These are phyloP conservation scores for Acrossocheilus wenchowensis DNA, from an alignment of 2,797 vertebrate species.

Conservation along the genomic window DNA sequence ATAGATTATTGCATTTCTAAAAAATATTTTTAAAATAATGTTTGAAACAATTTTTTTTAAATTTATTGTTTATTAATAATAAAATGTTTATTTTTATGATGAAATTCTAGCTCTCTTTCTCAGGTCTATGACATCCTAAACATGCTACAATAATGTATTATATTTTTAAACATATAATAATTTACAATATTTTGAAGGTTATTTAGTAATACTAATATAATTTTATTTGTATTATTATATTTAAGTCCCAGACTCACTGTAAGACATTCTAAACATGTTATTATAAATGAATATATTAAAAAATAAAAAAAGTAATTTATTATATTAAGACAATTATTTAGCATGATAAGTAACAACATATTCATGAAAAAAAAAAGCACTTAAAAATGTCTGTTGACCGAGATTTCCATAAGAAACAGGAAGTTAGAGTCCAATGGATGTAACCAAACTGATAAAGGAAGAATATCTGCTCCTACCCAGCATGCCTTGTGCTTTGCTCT, in stretches of 20 bases:
- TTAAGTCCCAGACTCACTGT: background rate
- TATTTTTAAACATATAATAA: too few relatives aligned
- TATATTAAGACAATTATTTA: background rate
- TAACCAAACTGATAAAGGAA: conserved; percentile 40
- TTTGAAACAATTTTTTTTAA: too few relatives aligned
- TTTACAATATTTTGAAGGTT: too few relatives aligned
- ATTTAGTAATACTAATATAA: background rate
- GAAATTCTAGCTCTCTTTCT: background rate
- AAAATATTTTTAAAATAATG: too few relatives aligned
- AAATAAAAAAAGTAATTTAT: background rate
- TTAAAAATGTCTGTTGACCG: background rate
- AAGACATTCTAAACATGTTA: background rate
- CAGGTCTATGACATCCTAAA: too few relatives aligned
- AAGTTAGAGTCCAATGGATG: background rate
- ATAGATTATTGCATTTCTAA: too few relatives aligned
- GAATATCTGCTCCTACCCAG: conserved; percentile 51
- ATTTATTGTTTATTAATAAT: too few relatives aligned
- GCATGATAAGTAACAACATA: background rate
- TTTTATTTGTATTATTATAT: background rate
- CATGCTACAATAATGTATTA: too few relatives aligned
- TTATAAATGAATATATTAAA: background rate
- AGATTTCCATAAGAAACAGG: background rate
- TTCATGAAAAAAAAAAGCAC: background rate
- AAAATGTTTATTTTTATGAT: too few relatives aligned
- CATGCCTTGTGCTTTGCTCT: conserved; percentile 67